These are phyloP conservation scores for Hirudo medicinalis DNA, from an alignment of 1,140 invertebrate species.

Conservation along the genomic window DNA sequence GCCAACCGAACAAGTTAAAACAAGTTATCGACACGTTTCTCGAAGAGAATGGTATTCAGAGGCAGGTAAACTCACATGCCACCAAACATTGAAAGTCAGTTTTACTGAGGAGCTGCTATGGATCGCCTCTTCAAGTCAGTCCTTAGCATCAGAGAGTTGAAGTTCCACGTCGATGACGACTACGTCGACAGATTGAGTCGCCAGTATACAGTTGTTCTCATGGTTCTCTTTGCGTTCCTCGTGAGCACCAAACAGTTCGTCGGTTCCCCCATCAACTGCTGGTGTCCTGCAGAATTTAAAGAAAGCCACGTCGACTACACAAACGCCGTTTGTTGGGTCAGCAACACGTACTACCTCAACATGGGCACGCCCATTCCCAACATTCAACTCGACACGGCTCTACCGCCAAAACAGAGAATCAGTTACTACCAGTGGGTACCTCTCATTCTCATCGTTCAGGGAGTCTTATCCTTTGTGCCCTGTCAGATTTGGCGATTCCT, in stretches of 20 bases:
- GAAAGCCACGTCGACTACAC: slow-evolving; percentile 35
- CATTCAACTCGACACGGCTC: neutral
- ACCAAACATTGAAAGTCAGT: too few relatives aligned
- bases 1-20: neutral
- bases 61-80: neutral
- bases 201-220: slow-evolving; percentile 41
- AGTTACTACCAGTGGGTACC: slow-evolving; percentile 32
- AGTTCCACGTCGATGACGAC: slow-evolving; percentile 40
- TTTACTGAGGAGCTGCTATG: slow-evolving; percentile 13
- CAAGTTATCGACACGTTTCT: neutral
- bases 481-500: slow-evolving; percentile 48
- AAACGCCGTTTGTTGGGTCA: slow-evolving; percentile 43
- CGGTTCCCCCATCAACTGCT: slow-evolving; percentile 43
- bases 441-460: slow-evolving; percentile 46
- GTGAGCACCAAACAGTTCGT: slow-evolving; percentile 44
- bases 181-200: slow-evolving; percentile 46
- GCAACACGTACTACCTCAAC: slow-evolving; percentile 44
- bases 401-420: slow-evolving; percentile 16
- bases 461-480: slow-evolving; percentile 46
- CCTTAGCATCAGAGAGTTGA: slow-evolving; percentile 21
- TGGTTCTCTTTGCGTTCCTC: slow-evolving; percentile 41
- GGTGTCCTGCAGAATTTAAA: slow-evolving; percentile 33
- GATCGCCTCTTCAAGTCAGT: slow-evolving; percentile 26
- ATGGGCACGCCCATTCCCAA: slow-evolving; percentile 39
- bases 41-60: neutral